These are phyloP conservation scores for Hydrozoanthus tunicans DNA, from an alignment of 64 coral and sea anemone species.

Conservation along the genomic window DNA sequence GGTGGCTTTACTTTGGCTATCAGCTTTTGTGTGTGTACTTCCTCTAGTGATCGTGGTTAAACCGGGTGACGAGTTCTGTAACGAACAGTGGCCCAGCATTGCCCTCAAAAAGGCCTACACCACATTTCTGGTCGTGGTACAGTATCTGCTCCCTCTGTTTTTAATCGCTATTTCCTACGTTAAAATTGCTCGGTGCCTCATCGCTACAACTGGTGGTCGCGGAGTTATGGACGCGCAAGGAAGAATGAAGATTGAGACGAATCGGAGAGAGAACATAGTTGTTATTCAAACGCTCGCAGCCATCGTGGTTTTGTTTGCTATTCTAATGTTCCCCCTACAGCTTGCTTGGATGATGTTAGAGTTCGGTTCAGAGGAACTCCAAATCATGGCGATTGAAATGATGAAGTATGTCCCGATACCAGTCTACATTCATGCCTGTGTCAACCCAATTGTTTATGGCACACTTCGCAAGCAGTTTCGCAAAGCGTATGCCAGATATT, in stretches of 20 bases:
- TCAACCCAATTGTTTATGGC: slow-evolving; percentile 27
- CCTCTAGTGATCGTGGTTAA: slow-evolving; percentile 28
- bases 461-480: slow-evolving; percentile 33
- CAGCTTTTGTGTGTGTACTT: slow-evolving; percentile 15
- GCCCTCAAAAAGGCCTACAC: not conserved
- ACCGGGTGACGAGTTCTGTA: not conserved
- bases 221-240: slow-evolving; percentile 30
- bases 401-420: slow-evolving; percentile 38
- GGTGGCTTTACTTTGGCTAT: slow-evolving; percentile 22
- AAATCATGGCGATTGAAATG: not conserved
- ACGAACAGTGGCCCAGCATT: slow-evolving; percentile 17
- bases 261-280: slow-evolving; percentile 8
- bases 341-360: slow-evolving; percentile 31
- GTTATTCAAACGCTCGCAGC: slow-evolving; percentile 26
- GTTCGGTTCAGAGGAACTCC: not conserved
- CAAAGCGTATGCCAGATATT: slow-evolving; percentile 29
- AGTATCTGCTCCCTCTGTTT: slow-evolving; percentile 9
- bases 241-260: slow-evolving; percentile 25
- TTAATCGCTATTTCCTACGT: slow-evolving; percentile 13
- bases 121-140: not conserved
- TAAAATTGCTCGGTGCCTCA: slow-evolving; percentile 28
- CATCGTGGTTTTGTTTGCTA: slow-evolving; percentile 35
- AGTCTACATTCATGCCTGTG: slow-evolving; percentile 24
- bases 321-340: slow-evolving; percentile 30
- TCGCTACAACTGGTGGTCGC: not conserved